Conservation (phyloP, 2,888 invertebrate genomes). For the Bursaphelenchus okinawaensis region DNA sequence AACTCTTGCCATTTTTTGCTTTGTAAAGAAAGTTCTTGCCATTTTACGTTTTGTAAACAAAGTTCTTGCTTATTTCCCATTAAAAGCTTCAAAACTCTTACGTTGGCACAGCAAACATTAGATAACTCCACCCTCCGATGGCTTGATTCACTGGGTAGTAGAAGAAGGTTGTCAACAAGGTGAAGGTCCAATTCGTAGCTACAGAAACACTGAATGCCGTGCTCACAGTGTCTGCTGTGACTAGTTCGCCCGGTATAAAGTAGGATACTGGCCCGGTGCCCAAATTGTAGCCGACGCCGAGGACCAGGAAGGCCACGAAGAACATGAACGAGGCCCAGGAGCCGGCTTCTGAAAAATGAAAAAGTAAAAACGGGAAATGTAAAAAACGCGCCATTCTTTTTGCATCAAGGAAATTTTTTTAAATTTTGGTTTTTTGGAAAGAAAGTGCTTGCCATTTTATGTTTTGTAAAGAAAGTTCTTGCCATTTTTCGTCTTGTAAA, state of each 20-base stretch:
- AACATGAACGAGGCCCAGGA: constrained; percentile 36
- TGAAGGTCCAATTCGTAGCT: constrained; percentile 46
- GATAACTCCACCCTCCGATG: constrained; percentile 49
- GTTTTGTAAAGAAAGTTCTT: no score
- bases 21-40: no score
- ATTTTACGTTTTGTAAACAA: no score
- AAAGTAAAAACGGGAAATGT: neutral
- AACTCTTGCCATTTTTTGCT: no score
- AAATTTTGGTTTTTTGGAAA: no score
- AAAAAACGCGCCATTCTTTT: no score
- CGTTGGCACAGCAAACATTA: constrained; percentile 46
- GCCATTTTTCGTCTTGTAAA: no score
- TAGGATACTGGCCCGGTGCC: constrained; percentile 50
- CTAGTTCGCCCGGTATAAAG: constrained; percentile 48
- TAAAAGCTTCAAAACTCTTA: constrained; percentile 23
- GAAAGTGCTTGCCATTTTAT: no score
- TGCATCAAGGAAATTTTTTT: no score
- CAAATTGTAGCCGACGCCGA: constrained; percentile 50
- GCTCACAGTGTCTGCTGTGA: constrained; percentile 24
- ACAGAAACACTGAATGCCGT: constrained; percentile 37
- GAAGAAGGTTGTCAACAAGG: constrained; percentile 40
- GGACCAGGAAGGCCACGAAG: constrained; percentile 41
- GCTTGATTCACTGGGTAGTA: constrained; percentile 45
- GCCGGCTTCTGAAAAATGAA: constrained; percentile 13
- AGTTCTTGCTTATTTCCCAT: no score